phyloP scores from a whole-genome alignment of 23 tunicate species.

The Pegea sp. region DNA sequence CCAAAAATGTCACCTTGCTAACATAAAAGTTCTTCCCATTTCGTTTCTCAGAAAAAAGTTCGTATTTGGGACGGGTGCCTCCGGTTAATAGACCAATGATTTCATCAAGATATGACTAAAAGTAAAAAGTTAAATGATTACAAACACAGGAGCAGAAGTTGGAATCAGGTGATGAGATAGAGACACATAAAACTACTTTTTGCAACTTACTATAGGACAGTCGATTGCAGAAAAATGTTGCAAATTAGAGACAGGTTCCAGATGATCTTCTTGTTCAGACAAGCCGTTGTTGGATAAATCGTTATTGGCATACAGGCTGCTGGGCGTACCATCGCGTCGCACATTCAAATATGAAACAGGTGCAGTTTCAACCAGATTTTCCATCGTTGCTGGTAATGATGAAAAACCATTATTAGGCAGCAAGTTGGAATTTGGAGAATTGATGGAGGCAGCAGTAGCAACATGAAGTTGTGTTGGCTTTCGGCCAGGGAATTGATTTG shows the following conservation, averaged over 20 bases:
- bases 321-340: not conserved
- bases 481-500: too few species aligned
- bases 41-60: conserved; percentile 19
- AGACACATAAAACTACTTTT: not conserved
- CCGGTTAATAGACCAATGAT: conserved; percentile 25
- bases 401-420: too few species aligned
- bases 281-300: conserved; percentile 4
- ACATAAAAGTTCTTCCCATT: conserved; percentile 36
- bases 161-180: too few species aligned
- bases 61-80: conserved; percentile 28
- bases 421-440: too few species aligned
- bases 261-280: not conserved
- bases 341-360: too few species aligned
- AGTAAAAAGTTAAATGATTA: too few species aligned
- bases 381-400: not conserved
- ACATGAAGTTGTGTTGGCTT: too few species aligned
- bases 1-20: conserved; percentile 31
- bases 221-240: conserved; percentile 70
- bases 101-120: conserved; percentile 36
- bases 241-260: conserved; percentile 48
- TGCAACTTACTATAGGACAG: conserved; percentile 66
- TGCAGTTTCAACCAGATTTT: not conserved
- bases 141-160: too few species aligned
- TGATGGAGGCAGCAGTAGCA: too few species aligned
- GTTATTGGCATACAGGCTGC: conserved; percentile 4